A percentile compares a stretch with the other conserved stretches of the same genome.
Conservation (phyloP, 1,140 invertebrate species). For the Lucilia cuprina region DNA sequence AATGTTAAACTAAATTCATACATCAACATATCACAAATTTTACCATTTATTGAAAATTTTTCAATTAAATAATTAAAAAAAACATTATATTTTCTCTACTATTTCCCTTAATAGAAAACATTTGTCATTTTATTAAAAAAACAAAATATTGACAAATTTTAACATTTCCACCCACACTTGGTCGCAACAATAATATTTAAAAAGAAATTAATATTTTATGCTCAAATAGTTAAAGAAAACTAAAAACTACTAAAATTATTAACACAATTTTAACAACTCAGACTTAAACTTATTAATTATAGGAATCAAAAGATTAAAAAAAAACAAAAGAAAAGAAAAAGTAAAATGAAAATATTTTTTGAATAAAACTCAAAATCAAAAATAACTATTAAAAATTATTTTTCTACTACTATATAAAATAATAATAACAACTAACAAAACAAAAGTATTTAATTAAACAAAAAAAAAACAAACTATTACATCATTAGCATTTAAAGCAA, state of each 20-base stretch:
- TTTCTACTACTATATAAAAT: conserved; percentile 11
- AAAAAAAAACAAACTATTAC: conserved; percentile 1
- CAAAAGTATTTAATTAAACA: not conserved
- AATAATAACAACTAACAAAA: conserved; percentile 6
- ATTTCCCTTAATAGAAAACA: not conserved
- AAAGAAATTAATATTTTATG: not conserved
- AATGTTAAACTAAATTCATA: too few relatives aligned
- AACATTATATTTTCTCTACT: too few relatives aligned
- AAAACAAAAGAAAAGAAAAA: too few relatives aligned
- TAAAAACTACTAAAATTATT: not conserved
- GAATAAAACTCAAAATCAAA: conserved; percentile 12
- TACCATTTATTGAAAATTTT: too few relatives aligned
- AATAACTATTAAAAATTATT: conserved; percentile 16
- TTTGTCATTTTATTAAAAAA: not conserved
- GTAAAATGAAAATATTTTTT: not conserved
- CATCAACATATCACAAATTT: too few relatives aligned
- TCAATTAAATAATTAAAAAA: too few relatives aligned
- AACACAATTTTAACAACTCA: not conserved
- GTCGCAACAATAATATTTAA: not conserved
- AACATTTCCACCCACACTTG: too few relatives aligned
- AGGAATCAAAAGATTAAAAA: conserved; percentile 10
- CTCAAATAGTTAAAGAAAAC: not conserved
- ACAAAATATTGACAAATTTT: not conserved
- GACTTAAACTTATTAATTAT: conserved; percentile 1
- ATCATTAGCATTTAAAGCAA: not conserved